Percentiles rank a stretch among this genome's conserved stretches.
phyloP scores from a whole-genome alignment of 1,140 invertebrate genomes.

The Schlechtendalia chinensis region DNA sequence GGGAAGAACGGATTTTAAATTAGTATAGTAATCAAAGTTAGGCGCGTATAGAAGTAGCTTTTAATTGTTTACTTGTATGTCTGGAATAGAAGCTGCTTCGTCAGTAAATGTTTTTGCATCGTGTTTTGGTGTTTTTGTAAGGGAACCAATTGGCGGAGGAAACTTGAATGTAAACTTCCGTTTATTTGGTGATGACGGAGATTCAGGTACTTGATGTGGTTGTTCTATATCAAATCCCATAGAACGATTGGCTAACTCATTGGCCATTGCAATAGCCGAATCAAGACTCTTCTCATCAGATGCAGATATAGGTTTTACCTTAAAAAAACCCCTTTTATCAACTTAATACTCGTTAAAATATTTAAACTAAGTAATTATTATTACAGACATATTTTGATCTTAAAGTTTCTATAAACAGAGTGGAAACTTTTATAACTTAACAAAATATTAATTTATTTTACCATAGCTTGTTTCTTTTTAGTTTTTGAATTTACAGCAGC shows the following conservation, averaged over 20 bases:
- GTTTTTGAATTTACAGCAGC: constrained; percentile 55
- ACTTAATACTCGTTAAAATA: background rate
- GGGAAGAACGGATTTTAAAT: constrained; percentile 9
- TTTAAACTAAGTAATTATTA: too few species aligned
- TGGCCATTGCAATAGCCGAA: constrained; percentile 88
- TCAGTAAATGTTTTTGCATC: constrained; percentile 84
- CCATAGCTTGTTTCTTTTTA: constrained; percentile 76
- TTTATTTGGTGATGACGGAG: constrained; percentile 76
- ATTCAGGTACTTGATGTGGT: constrained; percentile 63
- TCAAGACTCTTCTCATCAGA: constrained; percentile 91
- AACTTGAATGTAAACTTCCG: constrained; percentile 87
- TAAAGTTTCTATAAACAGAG: too few species aligned
- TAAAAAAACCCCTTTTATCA: constrained; percentile 41
- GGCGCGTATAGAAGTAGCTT: background rate
- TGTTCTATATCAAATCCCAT: constrained; percentile 62
- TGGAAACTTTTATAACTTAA: too few species aligned
- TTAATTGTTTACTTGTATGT: constrained; percentile 71
- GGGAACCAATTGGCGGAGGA: constrained; percentile 58
- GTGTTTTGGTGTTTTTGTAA: constrained; percentile 62
- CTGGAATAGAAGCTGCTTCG: constrained; percentile 84
- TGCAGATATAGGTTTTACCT: constrained; percentile 91
- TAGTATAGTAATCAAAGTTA: constrained; percentile 15
- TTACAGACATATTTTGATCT: too few species aligned
- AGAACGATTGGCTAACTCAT: constrained; percentile 83
- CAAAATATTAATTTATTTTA: constrained; percentile 56